A percentile compares a stretch with the other conserved stretches of the same genome.
phyloP scores from a whole-genome alignment of 2,888 invertebrate genomes.

The Cerceris rybyensis region DNA sequence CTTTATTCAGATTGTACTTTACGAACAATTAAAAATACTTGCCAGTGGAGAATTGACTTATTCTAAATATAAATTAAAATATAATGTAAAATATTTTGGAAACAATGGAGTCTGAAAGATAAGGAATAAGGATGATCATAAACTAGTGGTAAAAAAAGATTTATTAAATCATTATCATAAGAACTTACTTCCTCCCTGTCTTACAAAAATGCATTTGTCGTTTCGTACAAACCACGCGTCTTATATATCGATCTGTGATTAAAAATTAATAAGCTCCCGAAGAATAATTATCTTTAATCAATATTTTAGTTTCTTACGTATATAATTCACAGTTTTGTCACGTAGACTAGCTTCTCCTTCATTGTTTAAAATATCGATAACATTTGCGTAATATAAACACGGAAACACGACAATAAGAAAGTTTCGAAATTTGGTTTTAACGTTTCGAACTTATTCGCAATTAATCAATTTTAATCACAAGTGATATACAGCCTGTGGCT shows the following conservation, averaged over 20 bases:
- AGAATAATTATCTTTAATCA: neutral
- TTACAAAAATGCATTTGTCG: constrained; percentile 9
- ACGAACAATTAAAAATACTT: too few species aligned
- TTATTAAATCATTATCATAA: constrained; percentile 45
- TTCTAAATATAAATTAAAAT: too few species aligned
- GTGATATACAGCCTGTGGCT: neutral
- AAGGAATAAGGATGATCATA: constrained; percentile 6
- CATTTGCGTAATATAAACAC: neutral
- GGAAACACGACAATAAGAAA: too few species aligned
- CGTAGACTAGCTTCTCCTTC: too few species aligned
- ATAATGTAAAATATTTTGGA: too few species aligned
- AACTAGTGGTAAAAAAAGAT: constrained; percentile 29
- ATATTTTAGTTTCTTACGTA: neutral
- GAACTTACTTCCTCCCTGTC: constrained; percentile 17
- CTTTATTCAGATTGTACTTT: too few species aligned
- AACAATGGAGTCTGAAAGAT: neutral
- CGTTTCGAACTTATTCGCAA: too few species aligned
- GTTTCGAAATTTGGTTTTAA: too few species aligned
- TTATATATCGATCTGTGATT: constrained; percentile 9
- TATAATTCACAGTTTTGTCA: neutral
- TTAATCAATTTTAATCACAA: too few species aligned
- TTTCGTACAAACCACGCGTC: constrained; percentile 5
- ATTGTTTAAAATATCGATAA: neutral
- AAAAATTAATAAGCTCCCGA: constrained; percentile 2
- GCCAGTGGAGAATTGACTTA: too few species aligned